These are phyloP conservation scores for Istiophorus platypterus DNA, from an alignment of 2,113 vertebrate species.

Conservation along the genomic window DNA sequence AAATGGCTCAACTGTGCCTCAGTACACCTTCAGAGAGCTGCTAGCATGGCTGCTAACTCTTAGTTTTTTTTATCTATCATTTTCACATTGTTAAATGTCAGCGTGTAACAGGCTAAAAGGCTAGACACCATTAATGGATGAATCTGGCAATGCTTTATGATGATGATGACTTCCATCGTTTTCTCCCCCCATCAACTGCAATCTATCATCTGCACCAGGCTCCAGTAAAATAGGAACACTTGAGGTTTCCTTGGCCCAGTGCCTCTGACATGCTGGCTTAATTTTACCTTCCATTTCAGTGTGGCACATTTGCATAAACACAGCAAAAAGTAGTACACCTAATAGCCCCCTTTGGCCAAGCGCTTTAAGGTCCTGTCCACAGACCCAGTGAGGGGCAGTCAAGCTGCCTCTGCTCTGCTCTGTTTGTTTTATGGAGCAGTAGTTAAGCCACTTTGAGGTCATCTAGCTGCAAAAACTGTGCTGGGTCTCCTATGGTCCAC, in stretches of 20 bases:
- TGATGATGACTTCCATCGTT: slow-evolving; percentile 45
- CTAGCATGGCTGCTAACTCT: background rate
- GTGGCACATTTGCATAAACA: slow-evolving; percentile 72
- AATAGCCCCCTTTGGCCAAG: slow-evolving; percentile 77
- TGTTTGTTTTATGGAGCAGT: slow-evolving; percentile 84
- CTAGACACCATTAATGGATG: slow-evolving; percentile 58
- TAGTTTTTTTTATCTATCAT: slow-evolving; percentile 7
- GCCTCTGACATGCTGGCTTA: slow-evolving; percentile 74
- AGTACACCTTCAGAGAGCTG: background rate
- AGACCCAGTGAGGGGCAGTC: slow-evolving; percentile 76
- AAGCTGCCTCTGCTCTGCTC: slow-evolving; percentile 83
- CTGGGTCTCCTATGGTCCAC: slow-evolving; percentile 69
- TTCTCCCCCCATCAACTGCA: slow-evolving; percentile 50
- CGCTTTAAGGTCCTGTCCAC: slow-evolving; percentile 77
- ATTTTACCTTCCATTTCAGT: slow-evolving; percentile 71
- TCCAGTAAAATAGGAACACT: slow-evolving; percentile 57
- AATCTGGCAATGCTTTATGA: slow-evolving; percentile 61
- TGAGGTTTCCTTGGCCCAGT: slow-evolving; percentile 73
- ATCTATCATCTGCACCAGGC: slow-evolving; percentile 60
- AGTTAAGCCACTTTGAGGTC: slow-evolving; percentile 77
- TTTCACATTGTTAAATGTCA: slow-evolving; percentile 51
- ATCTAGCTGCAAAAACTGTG: slow-evolving; percentile 69
- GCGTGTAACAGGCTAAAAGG: slow-evolving; percentile 45
- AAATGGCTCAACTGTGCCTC: background rate
- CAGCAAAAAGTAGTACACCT: slow-evolving; percentile 62